Evolutionary conservation across 2,113 vertebrate species (phyloP).

Genomic region (Odocoileus virginianus): DNA sequence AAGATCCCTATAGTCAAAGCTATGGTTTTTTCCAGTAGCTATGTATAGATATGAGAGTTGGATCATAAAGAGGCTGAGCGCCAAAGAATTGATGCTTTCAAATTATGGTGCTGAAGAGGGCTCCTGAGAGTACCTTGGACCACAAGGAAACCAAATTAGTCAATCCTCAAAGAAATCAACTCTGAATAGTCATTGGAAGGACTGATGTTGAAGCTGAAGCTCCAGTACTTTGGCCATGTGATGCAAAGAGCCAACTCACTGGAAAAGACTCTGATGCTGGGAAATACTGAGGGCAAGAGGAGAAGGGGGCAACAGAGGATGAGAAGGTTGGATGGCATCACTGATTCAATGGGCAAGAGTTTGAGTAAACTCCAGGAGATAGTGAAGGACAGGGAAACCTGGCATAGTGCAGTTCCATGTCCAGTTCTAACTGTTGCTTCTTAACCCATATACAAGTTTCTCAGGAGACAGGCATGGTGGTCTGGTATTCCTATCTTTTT

Average conservation of each 20-base stretch:
- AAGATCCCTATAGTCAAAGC: not conserved
- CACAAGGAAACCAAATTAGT: not conserved
- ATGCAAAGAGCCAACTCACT: not conserved
- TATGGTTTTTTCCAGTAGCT: not conserved
- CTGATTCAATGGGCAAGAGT: not conserved
- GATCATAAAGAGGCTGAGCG: not conserved
- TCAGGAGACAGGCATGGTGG: not conserved
- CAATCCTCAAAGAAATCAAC: not conserved
- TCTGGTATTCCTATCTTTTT: not conserved
- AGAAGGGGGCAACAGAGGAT: not conserved
- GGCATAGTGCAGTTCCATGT: not conserved
- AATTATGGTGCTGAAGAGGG: not conserved
- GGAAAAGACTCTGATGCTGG: not conserved
- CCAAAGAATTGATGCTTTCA: not conserved
- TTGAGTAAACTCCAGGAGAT: not conserved
- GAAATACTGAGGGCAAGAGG: not conserved
- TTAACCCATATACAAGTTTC: not conserved
- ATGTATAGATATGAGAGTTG: not conserved
- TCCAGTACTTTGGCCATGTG: not conserved
- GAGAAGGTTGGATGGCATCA: not conserved
- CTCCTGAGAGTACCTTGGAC: not conserved
- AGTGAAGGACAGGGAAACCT: not conserved
- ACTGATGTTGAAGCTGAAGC: not conserved
- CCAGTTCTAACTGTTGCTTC: not conserved
- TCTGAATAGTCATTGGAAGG: not conserved